Percentiles rank a stretch among this genome's conserved stretches.
phyloP scores from a whole-genome alignment of 2,797 vertebrate genomes.

The Liasis olivaceus region DNA sequence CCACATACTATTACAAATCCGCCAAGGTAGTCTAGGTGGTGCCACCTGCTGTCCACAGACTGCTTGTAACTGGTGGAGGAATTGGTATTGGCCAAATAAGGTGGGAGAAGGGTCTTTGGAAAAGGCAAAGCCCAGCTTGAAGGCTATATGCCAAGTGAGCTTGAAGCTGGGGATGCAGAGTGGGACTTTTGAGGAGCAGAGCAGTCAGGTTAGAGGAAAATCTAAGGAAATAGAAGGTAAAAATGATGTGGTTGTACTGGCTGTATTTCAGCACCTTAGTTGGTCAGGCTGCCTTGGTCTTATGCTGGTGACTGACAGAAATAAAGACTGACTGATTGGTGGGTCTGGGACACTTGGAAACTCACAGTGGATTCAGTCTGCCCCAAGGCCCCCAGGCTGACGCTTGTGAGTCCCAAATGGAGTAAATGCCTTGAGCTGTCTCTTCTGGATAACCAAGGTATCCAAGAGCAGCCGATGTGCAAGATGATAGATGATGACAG shows the following conservation, averaged over 20 bases:
- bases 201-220: not conserved
- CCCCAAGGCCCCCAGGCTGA: not conserved
- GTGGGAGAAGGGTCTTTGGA: no score
- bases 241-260: not conserved
- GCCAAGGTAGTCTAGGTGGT: not conserved
- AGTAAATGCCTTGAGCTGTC: not conserved
- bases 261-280: not conserved
- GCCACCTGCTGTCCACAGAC: not conserved
- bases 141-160: not conserved
- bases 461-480: no score
- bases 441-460: not conserved
- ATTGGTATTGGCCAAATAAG: not conserved
- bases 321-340: not conserved
- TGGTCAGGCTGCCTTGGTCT: not conserved
- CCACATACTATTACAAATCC: not conserved
- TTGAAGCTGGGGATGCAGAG: not conserved
- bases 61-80: not conserved
- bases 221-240: not conserved
- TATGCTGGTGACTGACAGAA: not conserved
- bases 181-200: not conserved
- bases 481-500: no score
- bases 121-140: not conserved
- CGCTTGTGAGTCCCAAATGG: not conserved
- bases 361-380: not conserved
- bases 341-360: not conserved